Percentiles rank a stretch among this genome's conserved stretches.
phyloP scores from a whole-genome alignment of 2,888 invertebrate species.

The Dexiosoma caninum region DNA sequence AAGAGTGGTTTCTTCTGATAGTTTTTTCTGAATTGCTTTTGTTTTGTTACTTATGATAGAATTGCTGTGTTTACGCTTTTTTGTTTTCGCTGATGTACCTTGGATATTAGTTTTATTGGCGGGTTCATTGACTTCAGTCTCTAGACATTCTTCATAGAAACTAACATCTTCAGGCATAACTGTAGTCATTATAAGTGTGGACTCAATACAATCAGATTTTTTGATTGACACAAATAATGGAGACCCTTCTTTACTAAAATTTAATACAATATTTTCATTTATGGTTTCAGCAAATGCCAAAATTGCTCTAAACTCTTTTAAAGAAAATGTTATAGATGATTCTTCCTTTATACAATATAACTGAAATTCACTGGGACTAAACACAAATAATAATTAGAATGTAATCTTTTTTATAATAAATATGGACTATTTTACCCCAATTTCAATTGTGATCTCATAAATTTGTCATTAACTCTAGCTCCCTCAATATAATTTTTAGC shows the following conservation, averaged over 20 bases:
- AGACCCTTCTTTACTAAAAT: slow-evolving; percentile 88
- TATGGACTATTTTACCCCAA: slow-evolving; percentile 77
- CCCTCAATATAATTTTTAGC: slow-evolving; percentile 89
- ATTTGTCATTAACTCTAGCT: slow-evolving; percentile 81
- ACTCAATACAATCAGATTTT: slow-evolving; percentile 86
- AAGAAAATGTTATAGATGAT: slow-evolving; percentile 88
- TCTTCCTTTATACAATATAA: slow-evolving; percentile 77
- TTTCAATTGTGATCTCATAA: slow-evolving; percentile 87
- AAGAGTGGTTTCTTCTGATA: slow-evolving; percentile 66
- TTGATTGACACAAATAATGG: slow-evolving; percentile 87
- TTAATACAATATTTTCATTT: slow-evolving; percentile 83
- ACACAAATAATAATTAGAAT: not conserved
- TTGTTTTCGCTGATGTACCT: slow-evolving; percentile 9
- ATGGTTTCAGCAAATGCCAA: slow-evolving; percentile 88
- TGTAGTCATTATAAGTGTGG: slow-evolving; percentile 87
- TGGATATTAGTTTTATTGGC: not conserved
- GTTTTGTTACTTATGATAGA: slow-evolving; percentile 37
- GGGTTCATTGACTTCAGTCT: slow-evolving; percentile 66
- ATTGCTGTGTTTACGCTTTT: slow-evolving; percentile 67
- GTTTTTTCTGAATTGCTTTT: slow-evolving; percentile 37
- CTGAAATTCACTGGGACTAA: slow-evolving; percentile 72
- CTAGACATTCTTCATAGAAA: slow-evolving; percentile 69
- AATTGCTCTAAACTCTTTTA: slow-evolving; percentile 90
- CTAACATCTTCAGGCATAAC: slow-evolving; percentile 75
- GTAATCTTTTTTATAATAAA: not conserved